A percentile compares a stretch with the other conserved stretches of the same genome.
phyloP scores from a whole-genome alignment of 2,797 vertebrate species.

The Hoplostethus mediterraneus region DNA sequence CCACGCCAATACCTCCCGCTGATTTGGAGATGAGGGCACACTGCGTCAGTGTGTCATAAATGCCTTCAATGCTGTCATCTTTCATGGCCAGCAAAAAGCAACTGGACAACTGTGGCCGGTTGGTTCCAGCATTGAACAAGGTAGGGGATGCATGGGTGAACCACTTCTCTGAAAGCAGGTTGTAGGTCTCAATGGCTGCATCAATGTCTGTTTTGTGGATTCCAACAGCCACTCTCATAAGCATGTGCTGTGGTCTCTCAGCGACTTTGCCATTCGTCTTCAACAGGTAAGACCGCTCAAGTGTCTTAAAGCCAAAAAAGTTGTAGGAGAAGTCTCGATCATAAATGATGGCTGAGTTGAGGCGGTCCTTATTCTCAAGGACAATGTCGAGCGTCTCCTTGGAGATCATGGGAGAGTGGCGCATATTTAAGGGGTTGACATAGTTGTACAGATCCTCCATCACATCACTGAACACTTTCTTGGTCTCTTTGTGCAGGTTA shows the following conservation, averaged over 20 bases:
- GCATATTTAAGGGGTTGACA: conserved; percentile 91
- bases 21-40: conserved; percentile 98
- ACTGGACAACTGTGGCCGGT: conserved; percentile 96
- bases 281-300: conserved; percentile 96
- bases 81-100: conserved; percentile 98
- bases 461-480: conserved; percentile 98
- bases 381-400: conserved; percentile 92
- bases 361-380: conserved; percentile 93
- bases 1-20: conserved; percentile 95
- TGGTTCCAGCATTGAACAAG: conserved; percentile 97
- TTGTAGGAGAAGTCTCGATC: conserved; percentile 99
- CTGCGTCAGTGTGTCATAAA: conserved; percentile 97
- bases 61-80: conserved; percentile 97
- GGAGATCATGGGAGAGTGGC: conserved; percentile 95
- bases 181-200: conserved; percentile 96
- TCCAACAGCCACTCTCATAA: conserved; percentile 96
- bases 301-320: conserved; percentile 98
- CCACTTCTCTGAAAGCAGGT: conserved; percentile 97
- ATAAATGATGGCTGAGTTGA: conserved; percentile 97
- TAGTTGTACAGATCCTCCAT: conserved; percentile 97
- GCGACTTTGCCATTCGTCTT: conserved; percentile 97
- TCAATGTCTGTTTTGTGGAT: conserved; percentile 92
- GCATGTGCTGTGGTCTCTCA: conserved; percentile 97
- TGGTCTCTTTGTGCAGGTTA: conserved; percentile 98
- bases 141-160: conserved; percentile 99